These are phyloP conservation scores for Oxyruncus cristatus DNA, from an alignment of 2,113 vertebrate species.

Conservation along the genomic window DNA sequence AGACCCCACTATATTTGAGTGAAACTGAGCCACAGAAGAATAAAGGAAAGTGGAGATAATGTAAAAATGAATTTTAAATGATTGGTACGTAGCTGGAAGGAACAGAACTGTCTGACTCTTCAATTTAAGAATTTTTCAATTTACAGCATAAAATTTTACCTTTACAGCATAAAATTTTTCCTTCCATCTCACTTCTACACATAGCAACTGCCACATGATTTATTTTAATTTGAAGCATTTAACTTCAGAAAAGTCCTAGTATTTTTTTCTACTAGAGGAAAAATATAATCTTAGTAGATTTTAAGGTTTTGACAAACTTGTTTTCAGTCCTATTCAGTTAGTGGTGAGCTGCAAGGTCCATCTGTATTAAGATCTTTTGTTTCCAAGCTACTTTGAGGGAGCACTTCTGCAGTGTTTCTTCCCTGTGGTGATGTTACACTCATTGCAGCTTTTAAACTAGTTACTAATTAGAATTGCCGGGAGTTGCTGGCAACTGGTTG, in stretches of 20 bases:
- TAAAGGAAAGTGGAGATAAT: background rate
- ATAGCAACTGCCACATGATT: background rate
- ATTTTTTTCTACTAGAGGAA: background rate
- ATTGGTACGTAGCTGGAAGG: background rate
- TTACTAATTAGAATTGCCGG: background rate
- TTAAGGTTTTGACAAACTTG: background rate
- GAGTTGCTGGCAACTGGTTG: background rate
- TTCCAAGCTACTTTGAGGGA: background rate
- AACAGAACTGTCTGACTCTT: background rate
- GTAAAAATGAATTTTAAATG: background rate
- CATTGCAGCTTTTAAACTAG: background rate
- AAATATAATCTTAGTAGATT: background rate
- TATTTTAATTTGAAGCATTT: background rate
- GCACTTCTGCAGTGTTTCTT: background rate
- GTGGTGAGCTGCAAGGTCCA: background rate
- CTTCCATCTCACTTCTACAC: background rate
- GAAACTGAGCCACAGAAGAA: background rate
- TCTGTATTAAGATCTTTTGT: background rate
- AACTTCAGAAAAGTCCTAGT: background rate
- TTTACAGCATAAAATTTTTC: background rate
- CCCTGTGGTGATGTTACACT: background rate
- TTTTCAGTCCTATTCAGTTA: background rate
- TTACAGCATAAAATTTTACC: background rate
- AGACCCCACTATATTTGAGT: background rate
- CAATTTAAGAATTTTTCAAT: background rate